Conservation (phyloP, 2,113 vertebrate genomes). For the Corvus moneduloides region DNA sequence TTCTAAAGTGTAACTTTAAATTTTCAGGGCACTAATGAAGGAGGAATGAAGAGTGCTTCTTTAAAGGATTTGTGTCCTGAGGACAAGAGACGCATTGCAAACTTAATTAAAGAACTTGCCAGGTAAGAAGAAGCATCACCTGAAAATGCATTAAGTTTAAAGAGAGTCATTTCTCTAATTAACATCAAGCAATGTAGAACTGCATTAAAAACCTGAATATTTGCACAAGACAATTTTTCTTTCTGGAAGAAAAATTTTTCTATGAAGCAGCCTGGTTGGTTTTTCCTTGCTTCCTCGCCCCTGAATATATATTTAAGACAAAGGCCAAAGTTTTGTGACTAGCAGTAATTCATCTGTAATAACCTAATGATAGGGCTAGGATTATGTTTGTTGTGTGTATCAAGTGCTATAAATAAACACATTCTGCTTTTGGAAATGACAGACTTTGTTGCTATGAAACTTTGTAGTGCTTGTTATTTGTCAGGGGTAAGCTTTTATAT, state of each 20-base stretch:
- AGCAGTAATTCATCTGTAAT: neutral
- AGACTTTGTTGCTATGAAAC: neutral
- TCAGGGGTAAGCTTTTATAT: neutral
- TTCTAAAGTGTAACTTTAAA: conserved; percentile 53
- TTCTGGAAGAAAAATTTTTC: neutral
- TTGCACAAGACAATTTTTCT: neutral
- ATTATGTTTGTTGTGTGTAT: neutral
- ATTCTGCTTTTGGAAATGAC: neutral
- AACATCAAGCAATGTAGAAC: neutral
- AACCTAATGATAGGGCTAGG: neutral
- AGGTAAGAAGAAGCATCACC: conserved; percentile 76
- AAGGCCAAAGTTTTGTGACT: neutral
- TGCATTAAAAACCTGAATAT: neutral
- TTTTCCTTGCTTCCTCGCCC: neutral
- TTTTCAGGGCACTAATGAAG: conserved; percentile 74
- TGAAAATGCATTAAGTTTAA: conserved; percentile 49
- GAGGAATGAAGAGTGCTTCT: conserved; percentile 77
- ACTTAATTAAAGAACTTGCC: conserved; percentile 94
- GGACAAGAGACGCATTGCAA: conserved; percentile 95
- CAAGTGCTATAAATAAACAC: neutral
- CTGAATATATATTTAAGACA: neutral
- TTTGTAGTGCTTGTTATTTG: neutral
- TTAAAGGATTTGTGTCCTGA: conserved; percentile 96
- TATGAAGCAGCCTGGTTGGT: neutral
- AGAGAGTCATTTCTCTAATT: conserved; percentile 7